phyloP scores from a whole-genome alignment of 2,888 invertebrate genomes.

The Ecliptopera silaceata region DNA sequence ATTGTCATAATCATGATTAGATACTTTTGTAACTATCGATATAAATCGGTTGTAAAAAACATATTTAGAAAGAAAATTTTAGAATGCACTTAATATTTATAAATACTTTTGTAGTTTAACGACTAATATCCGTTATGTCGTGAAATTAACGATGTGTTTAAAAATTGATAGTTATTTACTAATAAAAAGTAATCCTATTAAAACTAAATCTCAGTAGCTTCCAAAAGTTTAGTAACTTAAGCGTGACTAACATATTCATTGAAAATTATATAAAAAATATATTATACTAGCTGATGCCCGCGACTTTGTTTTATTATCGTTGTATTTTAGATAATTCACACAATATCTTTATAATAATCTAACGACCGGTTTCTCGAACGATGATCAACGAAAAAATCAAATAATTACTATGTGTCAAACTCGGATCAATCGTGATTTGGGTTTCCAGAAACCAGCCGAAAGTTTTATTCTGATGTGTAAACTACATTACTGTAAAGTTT shows the following conservation, averaged over 20 bases:
- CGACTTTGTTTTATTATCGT: too few species aligned
- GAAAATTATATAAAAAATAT: constrained; percentile 8
- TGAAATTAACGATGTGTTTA: constrained; percentile 32
- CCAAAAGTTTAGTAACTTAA: constrained; percentile 24
- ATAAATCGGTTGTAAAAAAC: constrained; percentile 21
- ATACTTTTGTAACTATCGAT: constrained; percentile 23
- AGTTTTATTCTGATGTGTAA: too few species aligned
- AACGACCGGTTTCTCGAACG: too few species aligned
- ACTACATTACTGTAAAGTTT: too few species aligned
- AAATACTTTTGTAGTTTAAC: constrained; percentile 28
- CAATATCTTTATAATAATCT: too few species aligned
- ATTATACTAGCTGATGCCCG: too few species aligned
- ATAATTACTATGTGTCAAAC: too few species aligned
- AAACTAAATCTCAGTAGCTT: constrained; percentile 27
- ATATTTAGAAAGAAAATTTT: constrained; percentile 30
- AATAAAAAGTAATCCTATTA: constrained; percentile 35
- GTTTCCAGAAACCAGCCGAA: too few species aligned
- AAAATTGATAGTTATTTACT: constrained; percentile 32
- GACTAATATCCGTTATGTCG: constrained; percentile 23
- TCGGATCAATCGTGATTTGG: too few species aligned
- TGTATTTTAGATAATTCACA: too few species aligned
- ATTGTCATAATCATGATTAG: constrained; percentile 22
- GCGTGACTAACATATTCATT: constrained; percentile 26
- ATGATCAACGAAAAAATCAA: too few species aligned
- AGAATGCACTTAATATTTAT: constrained; percentile 26